phyloP scores from a whole-genome alignment of 2,797 vertebrate species.

The Galaxias olidus region DNA sequence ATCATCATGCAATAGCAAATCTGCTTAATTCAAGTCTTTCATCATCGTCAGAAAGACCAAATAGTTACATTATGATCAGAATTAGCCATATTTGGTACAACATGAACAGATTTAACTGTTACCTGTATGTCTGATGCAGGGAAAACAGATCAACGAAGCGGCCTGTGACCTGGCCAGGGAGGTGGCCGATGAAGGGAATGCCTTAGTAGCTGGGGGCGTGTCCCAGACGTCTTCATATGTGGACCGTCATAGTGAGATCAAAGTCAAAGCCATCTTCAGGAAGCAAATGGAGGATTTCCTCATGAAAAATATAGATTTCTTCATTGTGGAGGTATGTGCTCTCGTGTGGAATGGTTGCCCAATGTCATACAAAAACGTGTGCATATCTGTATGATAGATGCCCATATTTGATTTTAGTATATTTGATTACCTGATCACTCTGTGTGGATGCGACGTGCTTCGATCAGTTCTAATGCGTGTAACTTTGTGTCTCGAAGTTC shows the following conservation, averaged over 20 bases:
- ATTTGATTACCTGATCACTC: too few species aligned
- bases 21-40: too few species aligned
- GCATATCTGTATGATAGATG: too few species aligned
- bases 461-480: neutral
- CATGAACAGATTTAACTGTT: too few species aligned
- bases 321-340: conserved; percentile 91
- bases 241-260: conserved; percentile 89
- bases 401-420: too few species aligned
- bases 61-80: too few species aligned
- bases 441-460: neutral
- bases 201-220: conserved; percentile 92
- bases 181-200: conserved; percentile 90
- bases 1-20: too few species aligned
- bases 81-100: conserved; percentile 51
- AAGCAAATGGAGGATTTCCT: conserved; percentile 90
- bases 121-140: conserved; percentile 61
- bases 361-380: conserved; percentile 16
- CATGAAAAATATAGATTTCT: conserved; percentile 92
- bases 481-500: conserved; percentile 77
- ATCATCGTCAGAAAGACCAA: too few species aligned
- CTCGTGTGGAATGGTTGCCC: too few species aligned
- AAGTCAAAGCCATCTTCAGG: conserved; percentile 87
- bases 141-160: conserved; percentile 91
- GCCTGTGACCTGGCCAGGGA: conserved; percentile 91
- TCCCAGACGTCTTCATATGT: conserved; percentile 94